phyloP scores from a whole-genome alignment of 2,797 vertebrate genomes.

The Chanos chanos region DNA sequence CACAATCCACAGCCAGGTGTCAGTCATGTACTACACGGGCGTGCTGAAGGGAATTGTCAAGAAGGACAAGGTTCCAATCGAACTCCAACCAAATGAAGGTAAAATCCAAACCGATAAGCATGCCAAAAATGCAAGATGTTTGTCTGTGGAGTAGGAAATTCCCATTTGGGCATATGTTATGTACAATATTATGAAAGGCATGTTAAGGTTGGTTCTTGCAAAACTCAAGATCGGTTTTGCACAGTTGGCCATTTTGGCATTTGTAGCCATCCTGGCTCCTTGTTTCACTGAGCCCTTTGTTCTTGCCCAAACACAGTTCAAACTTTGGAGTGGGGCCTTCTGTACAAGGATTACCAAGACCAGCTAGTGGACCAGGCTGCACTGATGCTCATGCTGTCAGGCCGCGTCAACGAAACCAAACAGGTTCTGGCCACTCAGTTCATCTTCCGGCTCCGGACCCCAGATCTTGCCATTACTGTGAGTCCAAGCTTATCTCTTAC shows the following conservation, averaged over 20 bases:
- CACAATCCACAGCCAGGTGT: constrained; percentile 77
- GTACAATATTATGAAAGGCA: no score
- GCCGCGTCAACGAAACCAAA: constrained; percentile 69
- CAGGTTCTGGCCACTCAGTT: constrained; percentile 82
- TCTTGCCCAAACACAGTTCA: constrained; percentile 53
- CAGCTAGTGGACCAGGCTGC: constrained; percentile 85
- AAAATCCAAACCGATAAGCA: no score
- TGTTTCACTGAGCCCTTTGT: not conserved
- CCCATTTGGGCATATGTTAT: no score
- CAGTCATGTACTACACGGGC: constrained; percentile 85
- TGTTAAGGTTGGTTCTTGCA: no score
- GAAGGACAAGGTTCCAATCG: constrained; percentile 68
- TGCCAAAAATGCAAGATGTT: no score
- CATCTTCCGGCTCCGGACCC: constrained; percentile 81
- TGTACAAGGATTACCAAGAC: constrained; percentile 73
- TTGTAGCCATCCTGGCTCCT: not conserved
- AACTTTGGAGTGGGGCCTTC: constrained; percentile 65
- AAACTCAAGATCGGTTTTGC: no score
- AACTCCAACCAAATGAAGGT: constrained; percentile 77
- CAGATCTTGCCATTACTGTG: constrained; percentile 79
- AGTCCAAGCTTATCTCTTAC: not conserved
- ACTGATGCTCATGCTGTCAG: constrained; percentile 81
- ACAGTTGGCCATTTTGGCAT: no score
- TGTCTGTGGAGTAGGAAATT: no score
- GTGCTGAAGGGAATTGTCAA: constrained; percentile 77